Evolutionary conservation across 2,797 vertebrate genomes (phyloP), one percentile per base, ranked within the genome.

Genomic region (Oryzias sinensis): DNA sequence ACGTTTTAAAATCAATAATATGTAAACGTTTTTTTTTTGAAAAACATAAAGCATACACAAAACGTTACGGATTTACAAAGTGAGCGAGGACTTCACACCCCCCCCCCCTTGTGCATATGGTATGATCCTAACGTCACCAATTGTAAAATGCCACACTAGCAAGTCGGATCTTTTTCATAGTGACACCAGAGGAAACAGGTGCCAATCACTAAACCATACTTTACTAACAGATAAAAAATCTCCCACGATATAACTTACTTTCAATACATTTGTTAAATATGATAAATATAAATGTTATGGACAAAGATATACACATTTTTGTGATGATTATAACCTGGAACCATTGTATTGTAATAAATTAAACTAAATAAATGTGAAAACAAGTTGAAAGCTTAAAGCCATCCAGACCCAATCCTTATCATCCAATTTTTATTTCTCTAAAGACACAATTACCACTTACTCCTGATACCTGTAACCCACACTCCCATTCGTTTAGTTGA

Each of bases 71-170:
- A 24, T 57, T 56, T 20, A 0, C 18, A 5, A n/a, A 1, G 0
- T 6, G 25, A 0, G 25, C 4, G 0, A 11, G 4, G 1, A 16
- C 41, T 8, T 6, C 6, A 0, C 0, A 0, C 4, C 17, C 17
- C 62, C 76, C 72, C 18, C 79, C 42, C 1, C 7, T 14, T 0
- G 7, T 37, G 6, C 6, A 63, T 43, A 82, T 90, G 87, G 90
- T 88, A 76, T 52, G 45, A 27, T 65, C 83, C 18, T 42, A 70
- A 90, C 90, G 91, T 92, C 92, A 91, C 91, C 90, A 91, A 90
- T 90, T 89, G 85, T 82, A 77, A 80, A 86, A 81, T 47, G 90
- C 91, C 91, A 93, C 91, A 92, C 80, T 79, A 86, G 73, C 86
- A 91, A 16, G 14, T 70, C 70, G 49, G 70, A 81, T 41, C 2